Evolutionary conservation across 2,113 vertebrate species (phyloP).

Genomic region (Ammospiza nelsoni): DNA sequence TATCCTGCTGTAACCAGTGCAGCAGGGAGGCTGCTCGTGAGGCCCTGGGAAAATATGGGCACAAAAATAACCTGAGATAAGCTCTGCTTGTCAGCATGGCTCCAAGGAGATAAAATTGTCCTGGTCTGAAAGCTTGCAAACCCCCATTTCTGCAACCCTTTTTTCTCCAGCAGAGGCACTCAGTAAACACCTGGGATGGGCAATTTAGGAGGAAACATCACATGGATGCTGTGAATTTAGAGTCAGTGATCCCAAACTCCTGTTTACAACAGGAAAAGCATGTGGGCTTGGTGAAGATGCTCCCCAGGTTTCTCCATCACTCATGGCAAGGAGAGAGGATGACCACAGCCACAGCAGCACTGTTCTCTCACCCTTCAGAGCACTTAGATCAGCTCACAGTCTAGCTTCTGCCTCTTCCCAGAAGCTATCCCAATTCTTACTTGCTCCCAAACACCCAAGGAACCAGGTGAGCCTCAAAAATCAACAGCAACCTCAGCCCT

Average conservation of each 20-base stretch:
- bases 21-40: not conserved
- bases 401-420: not conserved
- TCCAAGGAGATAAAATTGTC: not conserved
- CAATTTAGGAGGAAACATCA: not conserved
- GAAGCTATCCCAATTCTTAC: not conserved
- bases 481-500: not conserved
- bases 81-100: not conserved
- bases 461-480: not conserved
- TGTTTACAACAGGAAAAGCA: not conserved
- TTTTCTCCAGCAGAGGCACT: not conserved
- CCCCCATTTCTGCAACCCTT: not conserved
- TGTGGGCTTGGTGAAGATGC: not conserved
- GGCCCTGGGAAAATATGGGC: not conserved
- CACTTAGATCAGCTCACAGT: not conserved
- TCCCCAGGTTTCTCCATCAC: not conserved
- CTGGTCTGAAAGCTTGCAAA: rapidly evolving
- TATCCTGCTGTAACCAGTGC: not conserved
- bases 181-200: not conserved
- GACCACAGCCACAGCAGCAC: rapidly evolving
- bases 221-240: not conserved
- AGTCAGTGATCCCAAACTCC: not conserved
- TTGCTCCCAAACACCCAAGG: not conserved
- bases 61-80: not conserved
- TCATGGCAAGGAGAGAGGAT: not conserved
- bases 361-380: not conserved